Percentiles rank a stretch among this genome's conserved stretches.
These are phyloP conservation scores for Nannobrachium achirus DNA, from an alignment of 2,113 vertebrate genomes.

Conservation along the genomic window DNA sequence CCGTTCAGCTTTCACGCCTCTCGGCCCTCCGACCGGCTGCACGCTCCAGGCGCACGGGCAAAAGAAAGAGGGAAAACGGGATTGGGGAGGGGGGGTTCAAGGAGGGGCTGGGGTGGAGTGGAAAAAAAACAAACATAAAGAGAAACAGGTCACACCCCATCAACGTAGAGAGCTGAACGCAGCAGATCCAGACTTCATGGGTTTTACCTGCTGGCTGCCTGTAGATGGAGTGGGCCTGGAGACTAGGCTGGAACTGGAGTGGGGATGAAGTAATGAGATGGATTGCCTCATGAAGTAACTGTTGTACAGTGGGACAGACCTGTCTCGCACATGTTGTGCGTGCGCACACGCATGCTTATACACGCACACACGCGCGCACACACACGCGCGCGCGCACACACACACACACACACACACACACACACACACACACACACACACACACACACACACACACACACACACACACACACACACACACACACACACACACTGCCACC, in stretches of 20 bases:
- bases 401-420: not conserved
- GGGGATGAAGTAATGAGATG: constrained; percentile 65
- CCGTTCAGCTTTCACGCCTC: constrained; percentile 90
- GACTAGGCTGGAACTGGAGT: constrained; percentile 25
- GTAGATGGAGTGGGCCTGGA: constrained; percentile 33
- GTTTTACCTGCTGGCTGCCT: constrained; percentile 60
- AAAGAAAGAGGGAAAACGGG: constrained; percentile 18
- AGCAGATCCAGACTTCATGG: constrained; percentile 51
- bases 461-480: constrained; percentile 15
- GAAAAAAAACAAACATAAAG: constrained; percentile 70
- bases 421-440: constrained; percentile 21
- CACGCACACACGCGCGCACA: constrained; percentile 3
- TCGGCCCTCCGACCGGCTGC: constrained; percentile 76
- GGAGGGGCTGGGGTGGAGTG: too few species aligned
- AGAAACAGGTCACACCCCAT: constrained; percentile 69
- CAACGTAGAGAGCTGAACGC: constrained; percentile 55
- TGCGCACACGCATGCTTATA: not conserved
- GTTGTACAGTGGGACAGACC: constrained; percentile 24
- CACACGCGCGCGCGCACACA: not conserved
- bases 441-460: constrained; percentile 11
- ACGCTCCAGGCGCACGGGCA: constrained; percentile 68
- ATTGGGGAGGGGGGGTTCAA: constrained; percentile 34
- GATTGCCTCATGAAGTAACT: constrained; percentile 62
- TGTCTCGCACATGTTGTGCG: not conserved
- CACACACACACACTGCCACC: constrained; percentile 6